phyloP scores from a whole-genome alignment of 2,888 invertebrate species.

The Eumacrocentrus americanus region DNA sequence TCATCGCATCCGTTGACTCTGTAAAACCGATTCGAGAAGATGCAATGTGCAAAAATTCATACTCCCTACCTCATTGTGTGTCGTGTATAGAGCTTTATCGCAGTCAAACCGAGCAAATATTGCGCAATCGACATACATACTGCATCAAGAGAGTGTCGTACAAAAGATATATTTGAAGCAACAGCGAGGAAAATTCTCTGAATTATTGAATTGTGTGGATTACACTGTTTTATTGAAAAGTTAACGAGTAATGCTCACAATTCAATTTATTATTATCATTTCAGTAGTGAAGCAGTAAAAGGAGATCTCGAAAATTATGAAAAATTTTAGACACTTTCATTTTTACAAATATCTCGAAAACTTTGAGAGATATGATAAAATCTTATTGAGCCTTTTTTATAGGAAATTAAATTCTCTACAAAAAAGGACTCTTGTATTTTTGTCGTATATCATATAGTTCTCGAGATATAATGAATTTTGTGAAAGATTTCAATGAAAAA shows the following conservation, averaged over 20 bases:
- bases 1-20: conserved; percentile 20
- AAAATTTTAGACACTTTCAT: too few species aligned
- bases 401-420: too few species aligned
- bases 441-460: too few species aligned
- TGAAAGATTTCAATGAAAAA: too few species aligned
- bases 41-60: neutral
- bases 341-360: too few species aligned
- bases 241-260: neutral
- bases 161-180: neutral
- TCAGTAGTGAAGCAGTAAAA: too few species aligned
- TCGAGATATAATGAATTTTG: too few species aligned
- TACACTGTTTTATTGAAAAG: neutral
- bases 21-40: conserved; percentile 18
- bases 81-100: neutral
- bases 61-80: neutral
- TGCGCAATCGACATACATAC: too few species aligned
- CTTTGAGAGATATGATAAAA: too few species aligned
- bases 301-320: too few species aligned
- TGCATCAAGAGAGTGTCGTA: neutral
- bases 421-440: too few species aligned
- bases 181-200: neutral
- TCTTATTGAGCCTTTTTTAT: too few species aligned
- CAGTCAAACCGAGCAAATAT: neutral
- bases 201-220: neutral
- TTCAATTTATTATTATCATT: conserved; percentile 27